Evolutionary conservation across 2,888 invertebrate genomes (phyloP).

Genomic region (Chironomus tentans): DNA sequence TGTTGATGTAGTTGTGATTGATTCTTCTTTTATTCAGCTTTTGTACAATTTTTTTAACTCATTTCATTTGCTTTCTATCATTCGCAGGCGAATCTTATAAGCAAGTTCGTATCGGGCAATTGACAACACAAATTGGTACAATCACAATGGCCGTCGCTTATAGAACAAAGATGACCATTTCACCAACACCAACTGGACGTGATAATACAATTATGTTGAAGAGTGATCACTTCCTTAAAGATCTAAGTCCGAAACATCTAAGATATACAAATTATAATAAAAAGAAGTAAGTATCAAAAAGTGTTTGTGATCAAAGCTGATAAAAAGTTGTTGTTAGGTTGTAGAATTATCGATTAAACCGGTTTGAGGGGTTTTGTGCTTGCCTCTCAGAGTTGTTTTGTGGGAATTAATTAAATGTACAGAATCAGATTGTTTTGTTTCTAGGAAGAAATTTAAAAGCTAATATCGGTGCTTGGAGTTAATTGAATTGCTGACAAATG

Average conservation of each 20-base stretch:
- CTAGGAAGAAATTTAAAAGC: too few relatives aligned
- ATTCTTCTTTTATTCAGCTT: neutral
- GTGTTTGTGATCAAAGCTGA: neutral
- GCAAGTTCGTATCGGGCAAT: constrained; percentile 71
- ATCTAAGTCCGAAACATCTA: constrained; percentile 59
- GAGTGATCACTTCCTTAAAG: constrained; percentile 79
- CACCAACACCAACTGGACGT: constrained; percentile 63
- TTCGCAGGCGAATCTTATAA: constrained; percentile 67
- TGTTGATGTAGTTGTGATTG: neutral
- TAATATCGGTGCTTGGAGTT: too few relatives aligned
- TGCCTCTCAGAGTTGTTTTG: too few relatives aligned
- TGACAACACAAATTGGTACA: constrained; percentile 79
- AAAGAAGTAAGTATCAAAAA: constrained; percentile 46
- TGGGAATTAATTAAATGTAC: too few relatives aligned
- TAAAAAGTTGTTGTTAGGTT: too few relatives aligned
- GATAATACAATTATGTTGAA: constrained; percentile 73
- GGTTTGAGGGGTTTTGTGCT: too few relatives aligned
- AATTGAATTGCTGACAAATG: too few relatives aligned
- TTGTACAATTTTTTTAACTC: neutral
- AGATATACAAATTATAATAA: constrained; percentile 40
- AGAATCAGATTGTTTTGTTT: too few relatives aligned
- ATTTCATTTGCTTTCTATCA: constrained; percentile 15
- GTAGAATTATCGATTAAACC: too few relatives aligned
- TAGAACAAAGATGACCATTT: constrained; percentile 84
- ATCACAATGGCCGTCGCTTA: constrained; percentile 74